Conservation (phyloP, 2,888 invertebrate species). For the Trissonchulus latispiculum region DNA sequence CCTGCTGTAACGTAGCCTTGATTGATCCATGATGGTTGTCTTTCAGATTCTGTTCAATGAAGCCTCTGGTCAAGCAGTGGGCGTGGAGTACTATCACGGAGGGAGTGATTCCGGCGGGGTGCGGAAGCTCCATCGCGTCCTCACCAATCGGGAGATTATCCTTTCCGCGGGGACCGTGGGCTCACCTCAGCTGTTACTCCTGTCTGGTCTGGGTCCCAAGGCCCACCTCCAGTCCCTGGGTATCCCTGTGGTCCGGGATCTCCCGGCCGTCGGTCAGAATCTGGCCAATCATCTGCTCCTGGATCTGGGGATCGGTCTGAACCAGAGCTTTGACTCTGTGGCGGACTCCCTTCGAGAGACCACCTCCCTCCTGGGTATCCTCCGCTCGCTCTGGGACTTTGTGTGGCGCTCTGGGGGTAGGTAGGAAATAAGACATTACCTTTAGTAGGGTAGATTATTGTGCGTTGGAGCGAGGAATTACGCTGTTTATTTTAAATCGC, state of each 20-base stretch:
- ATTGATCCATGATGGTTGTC: too few species aligned
- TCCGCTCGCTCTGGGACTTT: too few species aligned
- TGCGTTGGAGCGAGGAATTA: too few species aligned
- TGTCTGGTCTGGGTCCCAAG: slow-evolving; percentile 44
- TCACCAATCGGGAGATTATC: slow-evolving; percentile 40
- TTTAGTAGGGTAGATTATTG: too few species aligned
- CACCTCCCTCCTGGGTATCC: neutral
- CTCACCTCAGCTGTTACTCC: slow-evolving; percentile 40
- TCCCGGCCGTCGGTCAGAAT: neutral
- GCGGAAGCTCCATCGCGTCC: slow-evolving; percentile 40
- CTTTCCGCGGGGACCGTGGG: slow-evolving; percentile 43
- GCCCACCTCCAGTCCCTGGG: too few species aligned
- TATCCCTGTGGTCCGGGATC: too few species aligned
- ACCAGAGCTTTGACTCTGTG: neutral
- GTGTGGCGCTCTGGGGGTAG: too few species aligned
- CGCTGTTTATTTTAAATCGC: too few species aligned
- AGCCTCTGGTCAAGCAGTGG: slow-evolving; percentile 6
- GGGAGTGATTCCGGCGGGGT: too few species aligned
- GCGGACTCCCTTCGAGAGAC: neutral
- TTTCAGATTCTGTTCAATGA: slow-evolving; percentile 15
- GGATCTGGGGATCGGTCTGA: slow-evolving; percentile 10
- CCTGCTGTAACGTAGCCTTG: too few species aligned
- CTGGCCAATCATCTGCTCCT: slow-evolving; percentile 1
- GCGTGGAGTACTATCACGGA: slow-evolving; percentile 32
- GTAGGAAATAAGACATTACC: too few species aligned